A percentile compares a stretch with the other conserved stretches of the same genome.
Evolutionary conservation across 2,113 vertebrate species (phyloP).

Genomic region (Casuarius casuarius): DNA sequence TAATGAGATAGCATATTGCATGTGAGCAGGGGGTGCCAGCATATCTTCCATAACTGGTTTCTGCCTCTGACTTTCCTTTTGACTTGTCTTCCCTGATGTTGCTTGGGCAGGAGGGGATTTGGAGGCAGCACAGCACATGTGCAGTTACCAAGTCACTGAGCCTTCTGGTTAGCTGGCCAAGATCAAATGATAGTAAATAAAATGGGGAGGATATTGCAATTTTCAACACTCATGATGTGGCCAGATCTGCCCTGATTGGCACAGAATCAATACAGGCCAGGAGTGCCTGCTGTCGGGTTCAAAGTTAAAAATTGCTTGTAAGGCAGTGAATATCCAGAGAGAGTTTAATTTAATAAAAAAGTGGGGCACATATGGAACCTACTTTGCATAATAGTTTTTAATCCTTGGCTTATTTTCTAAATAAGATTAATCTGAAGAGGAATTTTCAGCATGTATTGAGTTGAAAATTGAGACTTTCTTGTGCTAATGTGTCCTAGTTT

Average conservation of each 20-base stretch:
- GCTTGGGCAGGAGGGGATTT: fast-evolving
- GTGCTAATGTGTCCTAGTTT: neutral
- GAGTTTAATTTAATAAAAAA: neutral
- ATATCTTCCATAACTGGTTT: neutral
- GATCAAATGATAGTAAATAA: neutral
- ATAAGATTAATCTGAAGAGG: neutral
- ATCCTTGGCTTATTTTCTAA: neutral
- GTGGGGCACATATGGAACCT: neutral
- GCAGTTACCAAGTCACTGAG: neutral
- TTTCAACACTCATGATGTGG: neutral
- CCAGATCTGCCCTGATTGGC: neutral
- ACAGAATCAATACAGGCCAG: neutral
- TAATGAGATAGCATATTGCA: neutral
- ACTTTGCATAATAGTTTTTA: neutral
- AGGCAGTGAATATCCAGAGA: neutral
- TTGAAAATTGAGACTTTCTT: neutral
- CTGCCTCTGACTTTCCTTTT: neutral
- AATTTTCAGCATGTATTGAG: neutral
- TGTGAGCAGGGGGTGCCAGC: neutral
- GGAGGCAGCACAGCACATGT: fast-evolving
- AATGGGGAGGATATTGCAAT: neutral
- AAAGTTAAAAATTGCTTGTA: neutral
- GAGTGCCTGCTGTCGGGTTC: neutral
- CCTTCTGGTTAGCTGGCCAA: neutral
- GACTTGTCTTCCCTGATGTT: neutral